phyloP scores from a whole-genome alignment of 2,113 vertebrate species.

The Amblyornis subalaris region DNA sequence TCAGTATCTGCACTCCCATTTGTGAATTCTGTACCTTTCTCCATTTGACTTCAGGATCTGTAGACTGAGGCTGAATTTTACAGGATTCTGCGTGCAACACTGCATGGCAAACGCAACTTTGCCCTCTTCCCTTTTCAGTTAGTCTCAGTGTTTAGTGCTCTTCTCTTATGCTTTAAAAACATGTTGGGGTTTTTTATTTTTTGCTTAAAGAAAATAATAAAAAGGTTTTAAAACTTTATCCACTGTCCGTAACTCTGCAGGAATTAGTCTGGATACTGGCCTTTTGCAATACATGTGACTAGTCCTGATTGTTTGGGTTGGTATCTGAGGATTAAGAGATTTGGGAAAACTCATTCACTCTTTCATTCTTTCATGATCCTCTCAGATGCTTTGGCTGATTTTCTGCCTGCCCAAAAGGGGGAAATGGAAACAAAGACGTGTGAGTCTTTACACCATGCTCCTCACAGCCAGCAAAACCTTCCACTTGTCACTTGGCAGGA shows the following conservation, averaged over 20 bases:
- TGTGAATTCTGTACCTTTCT: background rate
- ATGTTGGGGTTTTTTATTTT: accelerated
- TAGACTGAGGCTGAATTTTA: background rate
- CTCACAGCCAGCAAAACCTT: background rate
- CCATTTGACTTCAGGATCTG: background rate
- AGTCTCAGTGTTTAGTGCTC: background rate
- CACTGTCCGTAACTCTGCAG: background rate
- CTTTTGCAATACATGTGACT: background rate
- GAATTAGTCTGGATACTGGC: background rate
- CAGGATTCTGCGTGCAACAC: background rate
- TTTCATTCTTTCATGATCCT: background rate
- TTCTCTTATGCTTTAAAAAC: background rate
- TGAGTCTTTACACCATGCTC: background rate
- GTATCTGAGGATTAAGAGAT: conserved; percentile 27
- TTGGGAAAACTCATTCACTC: background rate
- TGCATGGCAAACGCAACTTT: background rate
- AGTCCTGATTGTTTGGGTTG: background rate
- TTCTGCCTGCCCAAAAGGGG: background rate
- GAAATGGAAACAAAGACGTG: background rate
- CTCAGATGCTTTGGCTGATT: background rate
- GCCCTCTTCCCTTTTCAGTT: background rate
- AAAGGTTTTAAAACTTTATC: background rate
- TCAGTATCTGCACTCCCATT: background rate
- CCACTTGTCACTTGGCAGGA: background rate
- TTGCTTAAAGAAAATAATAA: background rate